Conservation (phyloP, 2,888 invertebrate genomes). For the Chelonus formosanus region DNA sequence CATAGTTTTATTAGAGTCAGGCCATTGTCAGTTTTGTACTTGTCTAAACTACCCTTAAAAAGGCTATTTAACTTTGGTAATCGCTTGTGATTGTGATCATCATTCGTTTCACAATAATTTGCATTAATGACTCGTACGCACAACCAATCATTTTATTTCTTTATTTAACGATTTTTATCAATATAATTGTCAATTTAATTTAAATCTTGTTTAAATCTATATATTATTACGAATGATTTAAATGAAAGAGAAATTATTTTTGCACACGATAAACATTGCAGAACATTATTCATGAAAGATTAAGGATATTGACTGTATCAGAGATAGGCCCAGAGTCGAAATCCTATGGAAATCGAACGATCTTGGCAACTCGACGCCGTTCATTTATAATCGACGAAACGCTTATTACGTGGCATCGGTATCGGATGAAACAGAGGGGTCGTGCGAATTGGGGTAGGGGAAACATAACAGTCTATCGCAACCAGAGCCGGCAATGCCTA, state of each 20-base stretch:
- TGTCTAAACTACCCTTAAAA: background rate
- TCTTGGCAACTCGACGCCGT: slow-evolving; percentile 38
- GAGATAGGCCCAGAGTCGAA: background rate
- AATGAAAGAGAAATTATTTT: too few relatives aligned
- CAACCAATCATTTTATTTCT: too few relatives aligned
- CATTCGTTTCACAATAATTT: too few relatives aligned
- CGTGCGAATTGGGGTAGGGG: slow-evolving; percentile 32
- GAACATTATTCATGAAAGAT: slow-evolving; percentile 28
- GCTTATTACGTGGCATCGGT: slow-evolving; percentile 50
- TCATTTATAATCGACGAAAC: slow-evolving; percentile 52
- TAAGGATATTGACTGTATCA: slow-evolving; percentile 4
- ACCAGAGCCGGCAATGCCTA: slow-evolving; percentile 56
- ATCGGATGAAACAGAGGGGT: slow-evolving; percentile 44
- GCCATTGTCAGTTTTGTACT: background rate
- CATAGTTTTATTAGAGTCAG: slow-evolving; percentile 59
- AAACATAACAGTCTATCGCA: slow-evolving; percentile 49
- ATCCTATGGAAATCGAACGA: slow-evolving; percentile 22
- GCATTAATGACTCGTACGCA: too few relatives aligned
- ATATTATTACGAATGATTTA: too few relatives aligned
- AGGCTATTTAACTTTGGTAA: too few relatives aligned
- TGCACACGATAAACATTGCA: too few relatives aligned
- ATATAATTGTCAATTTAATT: too few relatives aligned
- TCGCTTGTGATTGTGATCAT: too few relatives aligned
- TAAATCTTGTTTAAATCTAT: too few relatives aligned
- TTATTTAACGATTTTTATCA: too few relatives aligned